Conservation (phyloP, 2,113 vertebrate species). For the Oreamnos americanus region DNA sequence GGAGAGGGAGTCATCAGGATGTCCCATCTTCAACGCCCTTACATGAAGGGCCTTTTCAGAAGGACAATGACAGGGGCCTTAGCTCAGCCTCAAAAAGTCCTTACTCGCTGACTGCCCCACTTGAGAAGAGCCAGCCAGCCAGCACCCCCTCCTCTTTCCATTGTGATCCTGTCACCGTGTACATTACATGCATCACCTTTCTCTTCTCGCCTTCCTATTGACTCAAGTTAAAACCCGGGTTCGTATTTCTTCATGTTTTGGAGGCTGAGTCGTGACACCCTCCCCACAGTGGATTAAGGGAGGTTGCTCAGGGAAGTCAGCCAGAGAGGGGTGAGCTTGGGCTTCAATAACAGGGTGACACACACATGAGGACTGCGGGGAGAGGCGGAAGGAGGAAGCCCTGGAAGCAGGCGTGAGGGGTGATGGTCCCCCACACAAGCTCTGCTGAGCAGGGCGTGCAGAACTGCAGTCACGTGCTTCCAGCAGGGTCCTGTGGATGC, state of each 20-base stretch:
- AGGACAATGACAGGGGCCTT: background rate
- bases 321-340: background rate
- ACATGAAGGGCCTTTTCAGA: background rate
- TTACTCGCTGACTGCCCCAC: background rate
- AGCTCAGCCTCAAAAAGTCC: background rate
- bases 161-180: background rate
- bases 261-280: background rate
- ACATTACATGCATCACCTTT: background rate
- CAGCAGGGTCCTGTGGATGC: accelerated
- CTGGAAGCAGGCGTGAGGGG: background rate
- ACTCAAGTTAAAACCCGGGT: background rate
- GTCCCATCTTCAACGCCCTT: background rate
- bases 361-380: accelerated
- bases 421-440: accelerated
- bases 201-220: background rate
- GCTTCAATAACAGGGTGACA: background rate
- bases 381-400: background rate
- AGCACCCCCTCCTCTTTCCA: accelerated
- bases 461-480: background rate
- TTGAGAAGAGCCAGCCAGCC: background rate
- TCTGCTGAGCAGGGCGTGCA: accelerated
- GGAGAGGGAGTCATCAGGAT: background rate
- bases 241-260: background rate
- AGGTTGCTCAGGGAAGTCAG: background rate
- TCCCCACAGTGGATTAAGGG: background rate